A percentile compares a stretch with the other conserved stretches of the same genome.
Evolutionary conservation across 1,140 invertebrate species (phyloP).

Genomic region (Drosophila nannoptera): DNA sequence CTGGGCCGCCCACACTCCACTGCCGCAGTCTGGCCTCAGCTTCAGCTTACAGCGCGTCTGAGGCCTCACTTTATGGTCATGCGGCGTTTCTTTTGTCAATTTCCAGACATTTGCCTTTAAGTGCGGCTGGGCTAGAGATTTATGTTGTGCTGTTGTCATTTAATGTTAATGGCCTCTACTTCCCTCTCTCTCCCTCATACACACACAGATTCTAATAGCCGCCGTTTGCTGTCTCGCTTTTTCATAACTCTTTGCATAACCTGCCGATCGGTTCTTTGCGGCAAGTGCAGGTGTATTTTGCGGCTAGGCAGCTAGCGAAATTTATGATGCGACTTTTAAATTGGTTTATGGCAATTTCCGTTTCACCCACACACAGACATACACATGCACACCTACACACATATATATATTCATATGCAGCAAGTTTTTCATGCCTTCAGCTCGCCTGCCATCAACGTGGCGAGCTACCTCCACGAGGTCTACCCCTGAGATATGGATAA

Average conservation of each 20-base stretch:
- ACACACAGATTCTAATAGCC: not conserved
- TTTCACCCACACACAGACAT: slow-evolving; percentile 30
- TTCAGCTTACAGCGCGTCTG: slow-evolving; percentile 10
- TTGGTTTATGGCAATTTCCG: slow-evolving; percentile 68
- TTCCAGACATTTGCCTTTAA: slow-evolving; percentile 66
- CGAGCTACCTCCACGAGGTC: too few species aligned
- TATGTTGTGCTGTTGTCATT: slow-evolving; percentile 70
- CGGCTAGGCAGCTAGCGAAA: slow-evolving; percentile 34
- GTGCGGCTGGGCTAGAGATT: slow-evolving; percentile 56
- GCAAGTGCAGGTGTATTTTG: slow-evolving; percentile 63
- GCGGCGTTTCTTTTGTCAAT: slow-evolving; percentile 61
- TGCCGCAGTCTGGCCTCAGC: slow-evolving; percentile 5
- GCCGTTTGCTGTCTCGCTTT: slow-evolving; percentile 10
- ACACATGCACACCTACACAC: not conserved
- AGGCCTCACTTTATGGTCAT: slow-evolving; percentile 31
- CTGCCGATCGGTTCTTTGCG: slow-evolving; percentile 28
- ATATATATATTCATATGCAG: too few species aligned
- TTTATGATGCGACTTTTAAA: slow-evolving; percentile 65
- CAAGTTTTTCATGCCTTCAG: too few species aligned
- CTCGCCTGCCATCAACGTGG: too few species aligned
- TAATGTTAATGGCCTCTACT: slow-evolving; percentile 70
- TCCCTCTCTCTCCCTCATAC: slow-evolving; percentile 24
- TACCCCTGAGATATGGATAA: too few species aligned
- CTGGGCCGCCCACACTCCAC: slow-evolving; percentile 34
- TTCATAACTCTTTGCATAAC: slow-evolving; percentile 49